phyloP scores from a whole-genome alignment of 1,140 invertebrate species.

The Leucophenga varia region DNA sequence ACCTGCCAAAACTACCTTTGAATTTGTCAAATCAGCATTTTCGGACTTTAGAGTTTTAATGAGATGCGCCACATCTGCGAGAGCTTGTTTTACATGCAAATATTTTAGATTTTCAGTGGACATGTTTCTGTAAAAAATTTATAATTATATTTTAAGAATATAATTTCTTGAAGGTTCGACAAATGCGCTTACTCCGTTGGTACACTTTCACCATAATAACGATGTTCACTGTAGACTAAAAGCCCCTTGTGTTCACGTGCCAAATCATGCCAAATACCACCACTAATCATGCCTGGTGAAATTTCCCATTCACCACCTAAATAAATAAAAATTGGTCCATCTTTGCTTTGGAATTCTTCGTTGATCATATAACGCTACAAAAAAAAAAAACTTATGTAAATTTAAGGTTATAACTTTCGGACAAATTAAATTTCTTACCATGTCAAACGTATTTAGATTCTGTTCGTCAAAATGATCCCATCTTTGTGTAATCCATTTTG shows the following conservation, averaged over 20 bases:
- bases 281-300: slow-evolving; percentile 52
- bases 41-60: slow-evolving; percentile 60
- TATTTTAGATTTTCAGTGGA: slow-evolving; percentile 65
- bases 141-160: too few relatives aligned
- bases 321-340: slow-evolving; percentile 58
- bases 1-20: slow-evolving; percentile 63
- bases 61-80: slow-evolving; percentile 74
- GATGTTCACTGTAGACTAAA: slow-evolving; percentile 71
- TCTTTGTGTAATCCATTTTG: slow-evolving; percentile 46
- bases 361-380: slow-evolving; percentile 60
- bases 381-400: slow-evolving; percentile 11
- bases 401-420: slow-evolving; percentile 49
- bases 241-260: slow-evolving; percentile 65
- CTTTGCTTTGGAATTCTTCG: slow-evolving; percentile 60
- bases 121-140: slow-evolving; percentile 38
- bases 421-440: slow-evolving; percentile 51
- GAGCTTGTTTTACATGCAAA: slow-evolving; percentile 72
- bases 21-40: slow-evolving; percentile 27
- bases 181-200: slow-evolving; percentile 64
- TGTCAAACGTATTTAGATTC: slow-evolving; percentile 65
- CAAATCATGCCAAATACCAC: slow-evolving; percentile 61
- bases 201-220: slow-evolving; percentile 75
- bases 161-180: too few relatives aligned
- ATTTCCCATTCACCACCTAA: slow-evolving; percentile 69
- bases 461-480: slow-evolving; percentile 73